These are phyloP conservation scores for Drosophila lacteicornis DNA, from an alignment of 1,140 invertebrate species.

Conservation along the genomic window DNA sequence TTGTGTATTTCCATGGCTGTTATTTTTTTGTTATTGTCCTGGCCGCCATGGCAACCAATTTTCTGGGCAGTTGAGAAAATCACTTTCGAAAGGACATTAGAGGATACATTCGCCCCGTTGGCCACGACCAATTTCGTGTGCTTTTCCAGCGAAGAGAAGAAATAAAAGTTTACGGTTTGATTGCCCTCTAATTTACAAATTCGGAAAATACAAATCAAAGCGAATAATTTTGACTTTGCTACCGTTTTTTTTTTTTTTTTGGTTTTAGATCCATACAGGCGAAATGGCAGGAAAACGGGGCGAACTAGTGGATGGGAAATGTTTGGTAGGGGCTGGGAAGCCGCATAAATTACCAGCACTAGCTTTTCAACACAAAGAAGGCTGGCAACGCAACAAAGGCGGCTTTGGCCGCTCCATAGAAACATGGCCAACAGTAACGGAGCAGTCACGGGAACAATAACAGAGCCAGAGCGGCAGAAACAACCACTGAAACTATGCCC, in stretches of 20 bases:
- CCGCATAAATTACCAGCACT: slow-evolving; percentile 80
- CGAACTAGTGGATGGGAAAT: slow-evolving; percentile 3
- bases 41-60: slow-evolving; percentile 58
- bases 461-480: slow-evolving; percentile 10
- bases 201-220: slow-evolving; percentile 40
- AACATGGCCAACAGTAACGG: slow-evolving; percentile 68
- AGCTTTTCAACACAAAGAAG: slow-evolving; percentile 59
- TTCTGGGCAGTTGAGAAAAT: slow-evolving; percentile 54
- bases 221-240: slow-evolving; percentile 27
- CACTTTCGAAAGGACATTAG: slow-evolving; percentile 46
- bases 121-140: slow-evolving; percentile 12
- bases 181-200: slow-evolving; percentile 57
- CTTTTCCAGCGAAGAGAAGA: slow-evolving; percentile 13
- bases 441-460: slow-evolving; percentile 43
- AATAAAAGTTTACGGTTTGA: slow-evolving; percentile 54
- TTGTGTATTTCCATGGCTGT: slow-evolving; percentile 54
- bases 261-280: slow-evolving; percentile 5
- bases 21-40: slow-evolving; percentile 54
- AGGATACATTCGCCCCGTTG: slow-evolving; percentile 33
- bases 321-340: slow-evolving; percentile 45
- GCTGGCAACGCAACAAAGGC: slow-evolving; percentile 66
- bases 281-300: neutral
- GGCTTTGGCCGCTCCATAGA: slow-evolving; percentile 63
- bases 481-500: slow-evolving; percentile 44
- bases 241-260: neutral